Evolutionary conservation across 2,113 vertebrate species (phyloP).

Genomic region (Zonotrichia leucophrys): DNA sequence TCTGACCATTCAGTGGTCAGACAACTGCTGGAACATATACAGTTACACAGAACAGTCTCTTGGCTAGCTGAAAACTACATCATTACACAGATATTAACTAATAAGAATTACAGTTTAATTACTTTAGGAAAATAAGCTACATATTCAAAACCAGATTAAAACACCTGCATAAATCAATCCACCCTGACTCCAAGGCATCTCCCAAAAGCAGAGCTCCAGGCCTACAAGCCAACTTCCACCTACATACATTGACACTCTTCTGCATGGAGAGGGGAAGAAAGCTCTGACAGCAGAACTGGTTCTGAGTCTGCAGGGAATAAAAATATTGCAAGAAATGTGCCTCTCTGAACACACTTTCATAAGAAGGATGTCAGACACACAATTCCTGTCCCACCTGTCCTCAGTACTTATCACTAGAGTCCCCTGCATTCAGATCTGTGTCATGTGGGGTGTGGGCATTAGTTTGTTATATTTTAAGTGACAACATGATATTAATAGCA

Average conservation of each 20-base stretch:
- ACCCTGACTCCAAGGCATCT: background rate
- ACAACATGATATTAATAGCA: background rate
- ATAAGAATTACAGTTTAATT: background rate
- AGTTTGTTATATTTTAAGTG: background rate
- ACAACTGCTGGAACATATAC: background rate
- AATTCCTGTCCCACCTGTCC: background rate
- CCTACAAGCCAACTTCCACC: background rate
- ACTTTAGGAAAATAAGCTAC: background rate
- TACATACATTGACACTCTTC: background rate
- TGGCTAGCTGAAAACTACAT: background rate
- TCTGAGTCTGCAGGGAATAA: background rate
- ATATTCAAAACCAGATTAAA: background rate
- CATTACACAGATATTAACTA: background rate
- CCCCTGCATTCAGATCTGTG: background rate
- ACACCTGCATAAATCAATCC: background rate
- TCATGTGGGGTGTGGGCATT: rapidly evolving
- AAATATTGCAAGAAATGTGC: background rate
- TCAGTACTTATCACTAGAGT: background rate
- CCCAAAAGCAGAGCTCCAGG: background rate
- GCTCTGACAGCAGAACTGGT: background rate
- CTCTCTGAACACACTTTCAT: background rate
- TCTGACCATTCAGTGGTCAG: background rate
- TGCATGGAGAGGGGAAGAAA: background rate
- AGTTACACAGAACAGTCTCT: background rate
- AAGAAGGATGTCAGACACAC: background rate